Percentiles rank a stretch among this genome's conserved stretches.
Evolutionary conservation across 2,888 invertebrate genomes (phyloP).

Genomic region (Temnothorax ravouxi): DNA sequence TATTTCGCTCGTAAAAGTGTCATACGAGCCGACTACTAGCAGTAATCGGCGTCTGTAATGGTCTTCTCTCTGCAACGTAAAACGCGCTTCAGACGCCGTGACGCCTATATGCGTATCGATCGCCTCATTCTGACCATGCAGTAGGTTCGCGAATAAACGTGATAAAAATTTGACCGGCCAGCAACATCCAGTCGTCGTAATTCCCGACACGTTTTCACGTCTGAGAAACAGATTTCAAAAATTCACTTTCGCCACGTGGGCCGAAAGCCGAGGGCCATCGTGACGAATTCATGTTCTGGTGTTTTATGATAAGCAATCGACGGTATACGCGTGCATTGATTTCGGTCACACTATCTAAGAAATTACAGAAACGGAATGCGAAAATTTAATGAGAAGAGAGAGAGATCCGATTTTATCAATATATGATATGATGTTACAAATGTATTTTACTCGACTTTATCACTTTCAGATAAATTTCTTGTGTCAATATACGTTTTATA

Average conservation of each 20-base stretch:
- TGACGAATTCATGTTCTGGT: slow-evolving; percentile 47
- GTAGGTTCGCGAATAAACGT: slow-evolving; percentile 69
- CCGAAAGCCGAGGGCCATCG: slow-evolving; percentile 29
- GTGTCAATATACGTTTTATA: background rate
- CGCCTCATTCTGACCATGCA: slow-evolving; percentile 64
- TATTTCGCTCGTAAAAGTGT: slow-evolving; percentile 50
- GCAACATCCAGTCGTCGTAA: slow-evolving; percentile 30
- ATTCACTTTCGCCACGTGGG: slow-evolving; percentile 70
- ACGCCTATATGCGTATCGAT: slow-evolving; percentile 65
- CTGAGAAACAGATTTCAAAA: slow-evolving; percentile 72
- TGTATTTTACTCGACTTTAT: background rate
- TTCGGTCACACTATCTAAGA: slow-evolving; percentile 3
- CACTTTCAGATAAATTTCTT: background rate
- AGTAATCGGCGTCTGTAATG: slow-evolving; percentile 37
- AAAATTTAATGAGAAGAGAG: slow-evolving; percentile 36
- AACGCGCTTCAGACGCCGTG: slow-evolving; percentile 40
- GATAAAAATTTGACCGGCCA: slow-evolving; percentile 71
- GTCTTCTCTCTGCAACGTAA: slow-evolving; percentile 24
- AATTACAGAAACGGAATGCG: slow-evolving; percentile 19
- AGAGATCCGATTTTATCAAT: background rate
- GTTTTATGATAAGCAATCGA: slow-evolving; percentile 44
- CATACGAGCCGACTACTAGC: slow-evolving; percentile 38
- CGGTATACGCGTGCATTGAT: background rate
- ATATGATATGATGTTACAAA: background rate
- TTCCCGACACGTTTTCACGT: slow-evolving; percentile 67